A percentile compares a stretch with the other conserved stretches of the same genome.
Conservation (phyloP, 2,113 vertebrate species). For the Ceyx melanurus region DNA sequence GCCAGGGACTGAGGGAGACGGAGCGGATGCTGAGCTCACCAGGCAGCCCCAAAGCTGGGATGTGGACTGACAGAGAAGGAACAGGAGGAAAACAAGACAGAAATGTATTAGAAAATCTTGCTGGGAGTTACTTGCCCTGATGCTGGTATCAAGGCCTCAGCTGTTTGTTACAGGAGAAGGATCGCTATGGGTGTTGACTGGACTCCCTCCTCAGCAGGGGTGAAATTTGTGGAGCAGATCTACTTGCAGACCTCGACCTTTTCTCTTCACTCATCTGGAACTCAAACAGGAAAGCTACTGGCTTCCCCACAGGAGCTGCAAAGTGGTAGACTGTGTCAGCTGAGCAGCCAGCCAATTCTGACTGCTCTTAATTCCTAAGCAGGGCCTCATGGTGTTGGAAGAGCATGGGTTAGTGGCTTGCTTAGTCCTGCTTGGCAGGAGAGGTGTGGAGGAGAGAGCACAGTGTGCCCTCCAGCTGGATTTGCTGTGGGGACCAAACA, state of each 20-base stretch:
- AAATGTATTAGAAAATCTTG: neutral
- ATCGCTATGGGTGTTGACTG: rapidly evolving
- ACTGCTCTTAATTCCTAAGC: neutral
- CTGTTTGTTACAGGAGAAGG: neutral
- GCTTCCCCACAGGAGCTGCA: neutral
- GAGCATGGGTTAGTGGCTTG: neutral
- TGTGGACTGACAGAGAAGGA: neutral
- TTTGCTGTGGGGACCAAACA: neutral
- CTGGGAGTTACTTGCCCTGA: neutral
- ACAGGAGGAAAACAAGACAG: neutral
- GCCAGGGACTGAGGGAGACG: rapidly evolving
- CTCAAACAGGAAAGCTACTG: neutral
- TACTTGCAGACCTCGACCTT: neutral
- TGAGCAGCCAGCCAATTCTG: neutral
- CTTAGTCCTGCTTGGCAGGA: neutral
- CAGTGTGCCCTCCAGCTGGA: neutral
- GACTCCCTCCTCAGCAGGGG: neutral
- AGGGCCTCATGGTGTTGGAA: neutral
- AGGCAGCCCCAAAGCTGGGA: rapidly evolving
- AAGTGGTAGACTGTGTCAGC: neutral
- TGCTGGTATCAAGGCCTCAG: neutral
- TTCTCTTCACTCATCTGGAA: neutral
- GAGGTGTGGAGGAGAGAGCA: neutral
- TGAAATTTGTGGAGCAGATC: neutral
- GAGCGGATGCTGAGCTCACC: neutral